phyloP scores from a whole-genome alignment of 2,113 vertebrate species.

The Myrmecobius fasciatus region DNA sequence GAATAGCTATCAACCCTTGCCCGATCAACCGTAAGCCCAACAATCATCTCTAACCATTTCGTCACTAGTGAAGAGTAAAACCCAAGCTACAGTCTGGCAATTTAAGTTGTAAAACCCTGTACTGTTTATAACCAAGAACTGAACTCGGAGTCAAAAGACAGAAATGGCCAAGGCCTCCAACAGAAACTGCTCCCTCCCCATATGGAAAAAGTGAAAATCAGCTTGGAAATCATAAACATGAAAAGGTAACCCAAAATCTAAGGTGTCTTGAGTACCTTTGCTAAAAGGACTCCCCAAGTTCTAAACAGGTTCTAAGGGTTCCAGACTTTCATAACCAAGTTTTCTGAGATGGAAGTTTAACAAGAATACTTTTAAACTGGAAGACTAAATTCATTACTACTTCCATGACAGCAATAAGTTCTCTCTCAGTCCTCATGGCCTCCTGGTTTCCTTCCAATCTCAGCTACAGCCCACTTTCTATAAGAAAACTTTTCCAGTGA shows the following conservation, averaged over 20 bases:
- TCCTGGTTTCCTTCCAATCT: not conserved
- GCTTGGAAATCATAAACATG: not conserved
- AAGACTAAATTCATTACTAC: not conserved
- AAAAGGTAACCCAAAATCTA: not conserved
- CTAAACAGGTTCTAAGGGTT: not conserved
- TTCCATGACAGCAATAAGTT: not conserved
- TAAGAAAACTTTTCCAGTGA: not conserved
- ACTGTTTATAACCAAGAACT: not conserved
- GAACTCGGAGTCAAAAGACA: not conserved
- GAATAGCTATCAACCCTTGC: not conserved
- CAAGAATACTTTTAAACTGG: not conserved
- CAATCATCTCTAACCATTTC: not conserved
- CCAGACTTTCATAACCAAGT: not conserved
- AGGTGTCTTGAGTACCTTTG: not conserved
- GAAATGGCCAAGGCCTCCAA: no score
- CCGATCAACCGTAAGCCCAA: not conserved
- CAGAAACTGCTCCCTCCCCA: not conserved
- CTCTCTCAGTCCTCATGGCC: no score
- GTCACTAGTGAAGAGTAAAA: not conserved
- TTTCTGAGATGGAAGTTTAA: not conserved
- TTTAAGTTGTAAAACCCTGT: not conserved
- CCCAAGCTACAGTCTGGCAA: not conserved
- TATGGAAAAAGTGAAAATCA: not conserved
- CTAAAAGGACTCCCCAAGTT: not conserved
- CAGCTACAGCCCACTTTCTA: not conserved